phyloP scores from a whole-genome alignment of 2,113 vertebrate species.

The Stomatorhinus ivindoensis region DNA sequence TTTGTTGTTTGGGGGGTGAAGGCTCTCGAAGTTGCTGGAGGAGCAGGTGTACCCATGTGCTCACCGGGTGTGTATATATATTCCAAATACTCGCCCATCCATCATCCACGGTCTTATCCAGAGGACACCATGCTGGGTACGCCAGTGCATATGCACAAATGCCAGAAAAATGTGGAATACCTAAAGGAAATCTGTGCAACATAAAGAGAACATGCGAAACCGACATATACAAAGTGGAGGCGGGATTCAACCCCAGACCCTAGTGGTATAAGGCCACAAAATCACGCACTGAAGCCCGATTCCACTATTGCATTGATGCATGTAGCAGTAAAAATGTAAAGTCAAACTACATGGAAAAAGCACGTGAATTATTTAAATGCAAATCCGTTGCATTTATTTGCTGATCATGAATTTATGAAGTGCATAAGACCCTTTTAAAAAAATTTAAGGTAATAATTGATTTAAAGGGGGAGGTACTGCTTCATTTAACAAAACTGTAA shows the following conservation, averaged over 20 bases:
- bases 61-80: background rate
- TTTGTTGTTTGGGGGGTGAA: background rate
- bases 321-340: background rate
- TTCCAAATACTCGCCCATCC: background rate
- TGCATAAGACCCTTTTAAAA: background rate
- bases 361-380: background rate
- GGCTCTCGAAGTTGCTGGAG: background rate
- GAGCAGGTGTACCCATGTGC: background rate
- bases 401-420: background rate
- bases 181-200: background rate
- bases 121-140: background rate
- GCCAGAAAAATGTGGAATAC: background rate
- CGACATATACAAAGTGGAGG: background rate
- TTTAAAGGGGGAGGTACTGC: background rate
- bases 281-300: background rate
- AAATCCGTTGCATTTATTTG: background rate
- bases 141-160: background rate
- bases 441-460: background rate
- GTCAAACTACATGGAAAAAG: background rate
- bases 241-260: background rate
- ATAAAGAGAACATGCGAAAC: background rate
- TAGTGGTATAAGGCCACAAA: background rate
- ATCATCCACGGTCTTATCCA: background rate
- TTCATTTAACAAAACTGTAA: background rate
- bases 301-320: background rate